Conservation (phyloP, 2,888 invertebrate species). For the Ichneumoninae sp. region DNA sequence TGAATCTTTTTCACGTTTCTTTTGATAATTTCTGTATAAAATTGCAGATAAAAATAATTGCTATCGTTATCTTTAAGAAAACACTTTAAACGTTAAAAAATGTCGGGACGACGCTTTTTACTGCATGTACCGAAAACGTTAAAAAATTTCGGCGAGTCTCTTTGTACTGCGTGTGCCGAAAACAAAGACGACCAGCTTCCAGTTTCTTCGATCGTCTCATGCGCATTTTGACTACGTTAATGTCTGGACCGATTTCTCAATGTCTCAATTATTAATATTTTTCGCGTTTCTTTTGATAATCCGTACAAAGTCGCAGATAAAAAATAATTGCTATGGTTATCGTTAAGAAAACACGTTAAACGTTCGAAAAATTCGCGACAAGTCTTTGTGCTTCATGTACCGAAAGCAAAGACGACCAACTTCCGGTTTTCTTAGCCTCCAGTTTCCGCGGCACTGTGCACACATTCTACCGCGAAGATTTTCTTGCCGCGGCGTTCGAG, state of each 20-base stretch:
- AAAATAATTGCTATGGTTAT: neutral
- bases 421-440: conserved; percentile 48
- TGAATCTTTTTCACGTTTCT: neutral
- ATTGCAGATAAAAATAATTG: neutral
- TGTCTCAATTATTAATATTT: neutral
- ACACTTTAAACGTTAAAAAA: neutral
- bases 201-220: neutral
- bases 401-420: conserved; percentile 16
- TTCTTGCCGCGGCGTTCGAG: conserved; percentile 28
- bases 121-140: too few species aligned
- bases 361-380: neutral
- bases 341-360: neutral
- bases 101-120: too few species aligned
- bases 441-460: conserved; percentile 58
- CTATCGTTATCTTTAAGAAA: neutral
- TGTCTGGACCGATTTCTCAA: neutral
- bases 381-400: neutral
- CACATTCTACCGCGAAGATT: conserved; percentile 66
- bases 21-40: neutral
- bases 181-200: conserved; percentile 2
- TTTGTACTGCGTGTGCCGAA: neutral
- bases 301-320: too few species aligned
- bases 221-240: neutral
- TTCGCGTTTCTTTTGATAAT: neutral
- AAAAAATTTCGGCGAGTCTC: too few species aligned